Evolutionary conservation across 1,140 invertebrate genomes (phyloP).

Genomic region (Meloidogyne exigua): DNA sequence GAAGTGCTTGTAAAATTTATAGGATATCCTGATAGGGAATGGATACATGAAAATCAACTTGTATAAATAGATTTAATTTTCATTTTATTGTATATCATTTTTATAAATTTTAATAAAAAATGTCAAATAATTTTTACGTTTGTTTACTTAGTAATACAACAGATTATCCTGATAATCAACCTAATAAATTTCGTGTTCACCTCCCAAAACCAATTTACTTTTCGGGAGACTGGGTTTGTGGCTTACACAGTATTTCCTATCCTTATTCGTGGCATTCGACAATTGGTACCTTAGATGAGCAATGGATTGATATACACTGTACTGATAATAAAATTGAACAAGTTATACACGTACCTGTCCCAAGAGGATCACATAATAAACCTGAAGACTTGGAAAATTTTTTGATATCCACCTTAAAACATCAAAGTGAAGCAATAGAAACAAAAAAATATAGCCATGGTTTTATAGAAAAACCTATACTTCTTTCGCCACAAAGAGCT

Average conservation of each 20-base stretch:
- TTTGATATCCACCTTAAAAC: not conserved
- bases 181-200: slow-evolving; percentile 2
- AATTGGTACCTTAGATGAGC: slow-evolving; percentile 18
- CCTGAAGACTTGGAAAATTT: not conserved
- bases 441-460: not conserved
- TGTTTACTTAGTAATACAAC: not conserved
- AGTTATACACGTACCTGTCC: not conserved
- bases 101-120: not conserved
- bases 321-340: not conserved
- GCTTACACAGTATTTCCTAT: not conserved
- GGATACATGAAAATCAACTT: slow-evolving; percentile 13
- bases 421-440: not conserved
- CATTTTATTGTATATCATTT: not conserved
- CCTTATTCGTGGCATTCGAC: slow-evolving; percentile 3
- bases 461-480: not conserved
- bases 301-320: slow-evolving; percentile 17
- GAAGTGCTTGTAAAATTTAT: slow-evolving; percentile 10
- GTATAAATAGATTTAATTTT: not conserved
- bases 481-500: not conserved
- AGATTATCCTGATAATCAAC: slow-evolving; percentile 8
- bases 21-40: slow-evolving; percentile 10
- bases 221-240: slow-evolving; percentile 4
- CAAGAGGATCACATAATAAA: not conserved
- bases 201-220: not conserved
- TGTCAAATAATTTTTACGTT: slow-evolving; percentile 6